Percentiles rank a stretch among this genome's conserved stretches.
Evolutionary conservation across 2,797 vertebrate genomes (phyloP).

Genomic region (Chaetophractus vellerosus): DNA sequence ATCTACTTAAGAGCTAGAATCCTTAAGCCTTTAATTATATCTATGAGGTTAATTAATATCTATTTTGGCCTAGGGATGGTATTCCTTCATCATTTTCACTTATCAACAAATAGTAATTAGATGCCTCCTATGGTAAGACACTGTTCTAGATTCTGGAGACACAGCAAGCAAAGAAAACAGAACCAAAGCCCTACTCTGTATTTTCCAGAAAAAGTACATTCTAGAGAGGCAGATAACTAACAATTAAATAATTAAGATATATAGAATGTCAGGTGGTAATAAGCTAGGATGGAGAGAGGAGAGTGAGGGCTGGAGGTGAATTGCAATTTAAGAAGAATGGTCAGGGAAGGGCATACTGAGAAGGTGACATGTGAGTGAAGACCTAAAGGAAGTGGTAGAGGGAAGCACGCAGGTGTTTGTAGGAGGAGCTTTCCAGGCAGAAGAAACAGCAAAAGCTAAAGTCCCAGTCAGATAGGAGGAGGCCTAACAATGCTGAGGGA

Average conservation of each 20-base stretch:
- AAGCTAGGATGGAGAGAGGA: not conserved
- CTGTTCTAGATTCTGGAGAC: slow-evolving; percentile 24
- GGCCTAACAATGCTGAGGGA: not conserved
- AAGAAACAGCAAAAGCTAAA: not conserved
- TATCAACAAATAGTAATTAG: slow-evolving; percentile 3
- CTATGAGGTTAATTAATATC: slow-evolving; percentile 55
- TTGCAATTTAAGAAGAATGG: not conserved
- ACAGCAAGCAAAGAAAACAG: not conserved
- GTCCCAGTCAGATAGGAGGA: not conserved
- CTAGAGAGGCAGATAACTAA: slow-evolving; percentile 27
- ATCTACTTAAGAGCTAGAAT: slow-evolving; percentile 39
- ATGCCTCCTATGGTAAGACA: not conserved
- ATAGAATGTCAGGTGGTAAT: not conserved
- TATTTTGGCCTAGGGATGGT: not conserved
- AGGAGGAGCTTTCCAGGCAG: not conserved
- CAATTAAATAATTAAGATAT: not conserved
- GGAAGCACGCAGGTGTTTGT: accelerated
- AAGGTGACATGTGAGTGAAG: not conserved
- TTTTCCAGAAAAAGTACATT: not conserved
- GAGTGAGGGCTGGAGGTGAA: not conserved
- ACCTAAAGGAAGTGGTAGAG: not conserved
- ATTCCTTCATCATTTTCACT: slow-evolving; percentile 53
- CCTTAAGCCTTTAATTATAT: slow-evolving; percentile 67
- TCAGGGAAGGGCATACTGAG: not conserved
- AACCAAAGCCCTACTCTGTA: not conserved